Conservation (phyloP, 2,797 vertebrate genomes). For the Phalloptychus januarius region DNA sequence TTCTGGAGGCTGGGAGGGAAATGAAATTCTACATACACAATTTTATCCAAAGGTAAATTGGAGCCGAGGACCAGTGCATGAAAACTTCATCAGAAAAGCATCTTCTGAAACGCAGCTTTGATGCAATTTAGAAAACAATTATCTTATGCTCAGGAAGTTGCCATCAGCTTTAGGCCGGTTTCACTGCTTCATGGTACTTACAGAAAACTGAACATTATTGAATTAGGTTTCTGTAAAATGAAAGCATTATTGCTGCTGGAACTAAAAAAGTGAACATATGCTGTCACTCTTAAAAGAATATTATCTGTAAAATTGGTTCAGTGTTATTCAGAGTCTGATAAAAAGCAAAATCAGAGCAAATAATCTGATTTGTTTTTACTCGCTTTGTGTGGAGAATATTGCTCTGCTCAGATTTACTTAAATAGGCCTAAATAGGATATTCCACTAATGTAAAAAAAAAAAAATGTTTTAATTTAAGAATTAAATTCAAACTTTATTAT, state of each 20-base stretch:
- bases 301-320: neutral
- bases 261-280: neutral
- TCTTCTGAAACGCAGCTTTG: slow-evolving; percentile 28
- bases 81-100: slow-evolving; percentile 34
- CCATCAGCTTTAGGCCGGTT: neutral
- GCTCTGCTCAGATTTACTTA: neutral
- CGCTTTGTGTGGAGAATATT: neutral
- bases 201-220: neutral
- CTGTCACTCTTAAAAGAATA: neutral
- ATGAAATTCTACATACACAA: slow-evolving; percentile 58
- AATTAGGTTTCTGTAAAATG: neutral
- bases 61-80: slow-evolving; percentile 38
- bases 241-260: neutral
- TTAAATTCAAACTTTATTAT: no score
- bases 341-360: neutral
- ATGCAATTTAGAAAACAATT: slow-evolving; percentile 42
- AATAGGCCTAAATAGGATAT: no score
- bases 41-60: slow-evolving; percentile 57
- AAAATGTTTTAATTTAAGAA: no score
- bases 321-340: neutral
- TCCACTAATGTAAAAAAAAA: no score
- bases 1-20: slow-evolving; percentile 54
- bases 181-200: neutral
- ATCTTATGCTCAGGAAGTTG: slow-evolving; percentile 11
- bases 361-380: neutral